Evolutionary conservation across 2,888 invertebrate genomes (phyloP).

Genomic region (Leucoma salicis): DNA sequence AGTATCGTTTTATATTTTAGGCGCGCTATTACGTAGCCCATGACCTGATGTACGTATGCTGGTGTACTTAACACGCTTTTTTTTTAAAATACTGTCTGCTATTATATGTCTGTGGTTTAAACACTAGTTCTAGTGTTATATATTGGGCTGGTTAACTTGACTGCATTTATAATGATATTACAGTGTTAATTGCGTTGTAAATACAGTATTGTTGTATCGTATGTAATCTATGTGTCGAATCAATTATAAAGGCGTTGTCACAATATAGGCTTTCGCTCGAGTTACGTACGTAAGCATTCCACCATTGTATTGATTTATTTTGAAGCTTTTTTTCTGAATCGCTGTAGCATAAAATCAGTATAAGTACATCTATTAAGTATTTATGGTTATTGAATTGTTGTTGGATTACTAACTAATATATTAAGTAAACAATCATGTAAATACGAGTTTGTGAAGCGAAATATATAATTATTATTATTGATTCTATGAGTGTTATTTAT

Average conservation of each 20-base stretch:
- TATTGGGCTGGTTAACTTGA: conserved; percentile 39
- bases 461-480: conserved; percentile 71
- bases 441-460: conserved; percentile 77
- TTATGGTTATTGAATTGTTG: conserved; percentile 69
- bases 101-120: too few relatives aligned
- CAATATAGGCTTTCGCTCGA: conserved; percentile 41
- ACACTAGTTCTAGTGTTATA: conserved; percentile 1
- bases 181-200: conserved; percentile 68
- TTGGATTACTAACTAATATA: conserved; percentile 62
- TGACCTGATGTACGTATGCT: too few relatives aligned
- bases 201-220: conserved; percentile 61
- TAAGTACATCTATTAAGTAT: conserved; percentile 69
- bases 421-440: conserved; percentile 77
- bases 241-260: conserved; percentile 7
- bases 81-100: too few relatives aligned
- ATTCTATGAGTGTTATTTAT: conserved; percentile 14
- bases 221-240: conserved; percentile 28
- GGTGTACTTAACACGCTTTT: too few relatives aligned
- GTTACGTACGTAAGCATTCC: conserved; percentile 72
- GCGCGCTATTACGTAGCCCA: too few relatives aligned
- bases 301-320: conserved; percentile 45
- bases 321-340: conserved; percentile 45
- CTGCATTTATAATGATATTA: conserved; percentile 64
- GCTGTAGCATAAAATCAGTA: conserved; percentile 50
- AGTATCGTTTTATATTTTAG: too few relatives aligned